Base-by-base conservation (phyloP, 2,888 invertebrate species). In the Cerastoderma edule region DNA sequence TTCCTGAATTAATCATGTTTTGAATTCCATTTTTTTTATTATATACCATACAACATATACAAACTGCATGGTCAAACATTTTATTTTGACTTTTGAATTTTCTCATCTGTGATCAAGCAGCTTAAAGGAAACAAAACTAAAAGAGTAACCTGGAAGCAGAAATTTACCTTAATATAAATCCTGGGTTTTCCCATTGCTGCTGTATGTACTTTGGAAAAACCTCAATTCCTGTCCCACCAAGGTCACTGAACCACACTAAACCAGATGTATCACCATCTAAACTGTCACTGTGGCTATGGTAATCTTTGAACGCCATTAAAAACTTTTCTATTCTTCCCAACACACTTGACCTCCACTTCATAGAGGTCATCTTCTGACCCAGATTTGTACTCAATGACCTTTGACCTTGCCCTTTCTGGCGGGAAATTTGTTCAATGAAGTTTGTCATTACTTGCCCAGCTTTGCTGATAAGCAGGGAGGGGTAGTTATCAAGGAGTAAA, bases 361-460 rank as follows among this genome's bases (percentile, higher is more conserved):
- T 95, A 85, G 95, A 96, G 0, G 96, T 96, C 65, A 95, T 94
- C 92, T 95, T 95, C 80, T 95, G 95, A 57, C 94, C 95, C 71
- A 97, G 93, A 88, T 95, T 95, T 0, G 95, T 94, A 13, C 95
- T 95, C 13, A 97, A 93, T 50, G 95, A 95, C 83, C 96, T 94
- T n/a, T 72, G 80, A 65, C 70, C 72, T 50, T 81, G 75, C 57
- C 80, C 72, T 63, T 76, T 73, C 67, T 83, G 76, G 19, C 83
- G 46, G 3, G 97, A 97, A 89, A 98, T 96, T 94, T 98, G 95
- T 84, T 96, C 95, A 13, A 98, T 93, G 86, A 98, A 96, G 90
- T 96, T 96, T 0, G 95, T 95, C 71, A 98, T 94, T 2, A 98
- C 95, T 91, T 95, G 95, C 69, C 95, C 94, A 72, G 95, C 95